These are phyloP conservation scores for Ypsolopha sequella DNA, from an alignment of 2,888 invertebrate species.

Conservation along the genomic window DNA sequence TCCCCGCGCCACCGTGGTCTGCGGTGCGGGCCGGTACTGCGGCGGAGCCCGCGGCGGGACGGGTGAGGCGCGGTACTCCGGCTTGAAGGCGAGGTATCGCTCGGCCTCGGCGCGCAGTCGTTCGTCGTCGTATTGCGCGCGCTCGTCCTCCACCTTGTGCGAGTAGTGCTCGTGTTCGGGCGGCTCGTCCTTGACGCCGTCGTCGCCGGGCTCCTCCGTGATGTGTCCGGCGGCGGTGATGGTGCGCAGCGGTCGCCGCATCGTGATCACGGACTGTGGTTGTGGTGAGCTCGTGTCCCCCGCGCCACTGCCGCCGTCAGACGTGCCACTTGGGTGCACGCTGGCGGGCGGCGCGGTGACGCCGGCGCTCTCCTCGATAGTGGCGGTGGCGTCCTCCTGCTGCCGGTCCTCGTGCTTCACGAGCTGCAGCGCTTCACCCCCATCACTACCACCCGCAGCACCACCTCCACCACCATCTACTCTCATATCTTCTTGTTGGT, in stretches of 20 bases:
- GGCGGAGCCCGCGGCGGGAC: constrained; percentile 18
- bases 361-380: too few species aligned
- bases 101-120: constrained; percentile 45
- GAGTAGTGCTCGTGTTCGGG: constrained; percentile 30
- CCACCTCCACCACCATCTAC: constrained; percentile 18
- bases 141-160: constrained; percentile 23
- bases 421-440: constrained; percentile 49
- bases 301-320: constrained; percentile 7
- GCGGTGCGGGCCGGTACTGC: constrained; percentile 5
- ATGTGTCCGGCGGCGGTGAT: constrained; percentile 74
- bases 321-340: constrained; percentile 10
- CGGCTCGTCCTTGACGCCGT: constrained; percentile 23
- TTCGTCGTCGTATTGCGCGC: constrained; percentile 44
- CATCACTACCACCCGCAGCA: constrained; percentile 18
- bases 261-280: constrained; percentile 66
- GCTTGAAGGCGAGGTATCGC: constrained; percentile 52
- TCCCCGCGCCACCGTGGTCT: constrained; percentile 11
- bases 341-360: too few species aligned
- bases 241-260: constrained; percentile 67
- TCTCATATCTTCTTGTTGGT: constrained; percentile 1
- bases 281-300: constrained; percentile 24
- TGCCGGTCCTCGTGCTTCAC: constrained; percentile 46
- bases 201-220: constrained; percentile 35
- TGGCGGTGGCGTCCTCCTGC: too few species aligned
- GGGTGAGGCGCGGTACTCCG: constrained; percentile 43